Evolutionary conservation across 2,888 invertebrate species (phyloP).

Genomic region (Mechanitis messenoides): DNA sequence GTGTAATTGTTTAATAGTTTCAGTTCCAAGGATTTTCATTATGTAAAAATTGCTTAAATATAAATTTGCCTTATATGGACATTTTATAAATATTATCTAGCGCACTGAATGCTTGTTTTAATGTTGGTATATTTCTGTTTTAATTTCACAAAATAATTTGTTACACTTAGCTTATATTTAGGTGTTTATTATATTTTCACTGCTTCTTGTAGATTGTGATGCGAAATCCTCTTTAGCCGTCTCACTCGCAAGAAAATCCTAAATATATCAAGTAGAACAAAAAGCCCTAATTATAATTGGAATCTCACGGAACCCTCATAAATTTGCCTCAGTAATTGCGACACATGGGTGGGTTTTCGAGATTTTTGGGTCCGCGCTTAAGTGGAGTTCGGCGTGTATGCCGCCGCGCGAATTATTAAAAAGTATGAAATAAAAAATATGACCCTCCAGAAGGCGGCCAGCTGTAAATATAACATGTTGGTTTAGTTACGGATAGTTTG

Average conservation of each 20-base stretch:
- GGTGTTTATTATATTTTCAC: too few species aligned
- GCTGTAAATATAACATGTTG: slow-evolving; percentile 49
- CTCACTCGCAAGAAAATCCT: neutral
- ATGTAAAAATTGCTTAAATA: neutral
- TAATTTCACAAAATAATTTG: too few species aligned
- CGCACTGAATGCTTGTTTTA: too few species aligned
- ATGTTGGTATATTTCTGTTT: too few species aligned
- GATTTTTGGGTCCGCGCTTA: slow-evolving; percentile 69
- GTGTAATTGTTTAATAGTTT: neutral
- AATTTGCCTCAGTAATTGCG: slow-evolving; percentile 47
- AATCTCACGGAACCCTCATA: slow-evolving; percentile 50
- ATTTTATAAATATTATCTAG: too few species aligned
- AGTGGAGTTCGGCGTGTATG: slow-evolving; percentile 60
- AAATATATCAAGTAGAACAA: slow-evolving; percentile 17
- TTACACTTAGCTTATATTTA: too few species aligned
- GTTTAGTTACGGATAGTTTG: slow-evolving; percentile 46
- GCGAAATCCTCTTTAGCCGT: neutral
- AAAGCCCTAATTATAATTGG: slow-evolving; percentile 27
- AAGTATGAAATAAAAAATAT: slow-evolving; percentile 53
- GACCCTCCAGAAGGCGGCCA: slow-evolving; percentile 51
- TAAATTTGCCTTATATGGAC: too few species aligned
- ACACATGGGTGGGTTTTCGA: slow-evolving; percentile 67
- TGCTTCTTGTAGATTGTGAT: too few species aligned
- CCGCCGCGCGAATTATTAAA: slow-evolving; percentile 69
- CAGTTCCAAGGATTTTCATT: neutral